Percentiles rank a stretch among this genome's conserved stretches.
phyloP scores from a whole-genome alignment of 1,140 invertebrate genomes.

The Xylocopa sonorina region DNA sequence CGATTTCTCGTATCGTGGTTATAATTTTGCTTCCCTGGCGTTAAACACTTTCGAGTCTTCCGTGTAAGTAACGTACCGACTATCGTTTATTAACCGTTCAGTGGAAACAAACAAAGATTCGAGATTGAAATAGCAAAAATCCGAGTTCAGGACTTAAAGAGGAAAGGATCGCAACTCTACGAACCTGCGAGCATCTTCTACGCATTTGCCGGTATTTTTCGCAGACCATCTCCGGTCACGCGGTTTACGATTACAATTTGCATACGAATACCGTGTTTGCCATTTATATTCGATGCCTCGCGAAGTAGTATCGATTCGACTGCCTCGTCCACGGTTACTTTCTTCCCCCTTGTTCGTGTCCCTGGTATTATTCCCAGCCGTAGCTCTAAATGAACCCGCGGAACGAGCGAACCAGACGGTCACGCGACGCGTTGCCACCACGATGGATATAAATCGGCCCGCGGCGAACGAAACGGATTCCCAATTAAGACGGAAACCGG shows the following conservation, averaged over 20 bases:
- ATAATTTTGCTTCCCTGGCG: neutral
- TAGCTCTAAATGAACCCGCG: neutral
- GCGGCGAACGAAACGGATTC: neutral
- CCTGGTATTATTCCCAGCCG: neutral
- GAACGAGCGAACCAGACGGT: neutral
- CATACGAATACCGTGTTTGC: slow-evolving; percentile 20
- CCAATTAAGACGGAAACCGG: neutral
- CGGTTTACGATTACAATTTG: slow-evolving; percentile 23
- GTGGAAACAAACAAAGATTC: too few species aligned
- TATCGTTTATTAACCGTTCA: too few species aligned
- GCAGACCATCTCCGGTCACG: neutral
- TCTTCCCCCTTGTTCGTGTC: neutral
- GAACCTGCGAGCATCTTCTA: neutral
- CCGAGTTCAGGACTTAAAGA: neutral
- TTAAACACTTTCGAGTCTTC: too few species aligned
- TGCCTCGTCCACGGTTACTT: neutral
- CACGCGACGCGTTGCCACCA: neutral
- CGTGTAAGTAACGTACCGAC: neutral
- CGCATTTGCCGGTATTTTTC: neutral
- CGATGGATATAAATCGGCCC: neutral
- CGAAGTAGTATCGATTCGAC: neutral
- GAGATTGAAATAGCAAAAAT: neutral
- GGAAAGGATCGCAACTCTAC: neutral
- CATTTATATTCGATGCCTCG: slow-evolving; percentile 18
- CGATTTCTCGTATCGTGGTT: neutral